Evolutionary conservation across 35 echinoderm and acorn worm genomes (phyloP), one percentile per base, ranked within the genome.

Genomic region (Acanthaster planci): DNA sequence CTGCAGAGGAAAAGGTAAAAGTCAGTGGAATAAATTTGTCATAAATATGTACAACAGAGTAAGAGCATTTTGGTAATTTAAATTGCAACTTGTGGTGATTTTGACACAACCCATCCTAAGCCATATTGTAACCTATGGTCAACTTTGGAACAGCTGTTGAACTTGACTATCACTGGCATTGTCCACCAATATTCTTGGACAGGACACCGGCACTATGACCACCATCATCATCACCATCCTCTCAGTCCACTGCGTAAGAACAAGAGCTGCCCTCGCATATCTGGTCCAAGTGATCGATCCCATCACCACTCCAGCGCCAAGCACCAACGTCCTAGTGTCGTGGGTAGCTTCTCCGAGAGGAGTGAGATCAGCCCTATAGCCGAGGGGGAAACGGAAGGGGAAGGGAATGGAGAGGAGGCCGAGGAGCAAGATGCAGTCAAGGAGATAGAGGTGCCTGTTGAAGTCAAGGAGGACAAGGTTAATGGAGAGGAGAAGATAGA

Each of bases 221-320:
- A 59, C 55, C 76, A 47, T 38, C 27, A 88, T 80, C 42, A 56
- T 27, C 37, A 57, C 51, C 52, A 88, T 80, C 44, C 86, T 32
- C 37, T 77, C 56, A 51, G 86, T 22, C 35, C 26, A 15, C 50
- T 80, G 1, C 50, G 50, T 39, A 53, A 53, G 23, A 72, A 72
- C 64, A 72, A 72, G 64, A 72, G 64, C 34, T 72, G 22, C 64
- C 64, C 64, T 31, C 26, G 64, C 10, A 72, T 72, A 26, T 26
- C 26, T 15, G 30, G n/a, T 21, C 59, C 59, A 22, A n/a, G 59
- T n/a, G n/a, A 67, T 1, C 12, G 30, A 2, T n/a, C 21, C 59
- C 59, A 67, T 22, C 59, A 6, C 59, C 59, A 67, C 59, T 16
- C 27, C 8, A 21, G 18, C 57, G 21, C 5, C 57, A 60, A 22